Evolutionary conservation across 2,113 vertebrate genomes (phyloP), one percentile per base, ranked within the genome.

Genomic region (Holacanthus passer): DNA sequence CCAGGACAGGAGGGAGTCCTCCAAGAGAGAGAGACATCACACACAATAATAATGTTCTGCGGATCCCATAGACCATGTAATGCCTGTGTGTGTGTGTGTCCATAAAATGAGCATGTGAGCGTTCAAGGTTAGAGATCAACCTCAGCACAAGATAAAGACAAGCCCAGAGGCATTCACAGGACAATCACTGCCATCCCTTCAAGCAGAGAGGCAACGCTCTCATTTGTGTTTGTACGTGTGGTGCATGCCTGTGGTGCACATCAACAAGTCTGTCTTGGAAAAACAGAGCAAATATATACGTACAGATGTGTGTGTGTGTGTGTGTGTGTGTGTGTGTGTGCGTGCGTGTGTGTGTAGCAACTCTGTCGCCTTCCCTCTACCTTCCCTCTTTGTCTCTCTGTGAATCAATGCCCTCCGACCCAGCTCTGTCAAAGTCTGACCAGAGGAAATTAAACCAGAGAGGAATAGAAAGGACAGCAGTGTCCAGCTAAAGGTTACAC

Each of bases 11-110:
- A 29, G 39, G 70, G 60, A 63, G 58, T 79, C 52, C 13, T 74
- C 80, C 32, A 58, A 68, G 39, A 82, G 41, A 86, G 53, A 78
- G 41, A 86, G 53, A 78, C 84, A 71, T 82, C 69, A 88, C 69
- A 83, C 59, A 86, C 29, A 55, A 55, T 89, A 60, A 88, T 88
- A 74, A 87, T 59, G 55, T 59, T 68, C 52, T 73, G n/a, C 52
- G 29, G 50, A 84, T 78, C 19, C 9, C 4, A 41, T 11, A 55
- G 60, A 64, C 66, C 32, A 67, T 56, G 45, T 74, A 52, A 35
- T 67, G 47, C 29, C 27, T 66, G 1, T 65, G 39, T 43, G 37
- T 27, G 35, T 31, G 24, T 63, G 31, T 65, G 24, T 45, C 14
- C 22, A 43, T 39, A 29, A 52, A 29, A 35, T 65, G 60, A 67